Conservation (phyloP, 2,113 vertebrate genomes). For the Mellivora capensis region DNA sequence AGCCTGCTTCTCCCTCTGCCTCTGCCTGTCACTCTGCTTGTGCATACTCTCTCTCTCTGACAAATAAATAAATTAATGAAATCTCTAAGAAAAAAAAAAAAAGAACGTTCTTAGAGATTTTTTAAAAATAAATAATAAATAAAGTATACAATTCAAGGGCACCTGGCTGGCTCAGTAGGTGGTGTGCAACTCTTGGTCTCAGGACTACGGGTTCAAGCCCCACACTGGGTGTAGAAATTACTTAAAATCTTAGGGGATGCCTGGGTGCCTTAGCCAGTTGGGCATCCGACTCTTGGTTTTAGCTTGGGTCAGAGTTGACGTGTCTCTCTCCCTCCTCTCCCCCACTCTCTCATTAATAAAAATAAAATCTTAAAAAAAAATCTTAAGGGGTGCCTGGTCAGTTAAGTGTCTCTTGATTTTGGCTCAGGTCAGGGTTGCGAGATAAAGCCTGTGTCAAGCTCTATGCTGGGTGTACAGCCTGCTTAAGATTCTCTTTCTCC, state of each 20-base stretch:
- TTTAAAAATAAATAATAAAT: no score
- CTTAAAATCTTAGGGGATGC: not conserved
- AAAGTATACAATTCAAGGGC: not conserved
- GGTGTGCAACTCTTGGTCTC: not conserved
- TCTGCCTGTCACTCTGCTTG: no score
- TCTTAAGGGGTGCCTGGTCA: not conserved
- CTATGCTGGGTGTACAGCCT: not conserved
- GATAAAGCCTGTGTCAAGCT: not conserved
- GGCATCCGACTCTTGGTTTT: not conserved
- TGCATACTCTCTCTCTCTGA: no score
- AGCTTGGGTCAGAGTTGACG: not conserved
- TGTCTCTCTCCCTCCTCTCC: not conserved
- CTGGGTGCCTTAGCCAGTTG: not conserved
- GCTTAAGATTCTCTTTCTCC: not conserved
- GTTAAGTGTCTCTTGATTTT: not conserved
- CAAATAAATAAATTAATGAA: no score
- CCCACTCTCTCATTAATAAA: no score
- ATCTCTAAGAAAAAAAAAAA: no score
- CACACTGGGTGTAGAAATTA: not conserved
- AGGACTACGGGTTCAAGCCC: not conserved
- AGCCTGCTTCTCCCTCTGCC: no score
- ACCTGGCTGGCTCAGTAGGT: not conserved
- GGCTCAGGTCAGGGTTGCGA: not conserved
- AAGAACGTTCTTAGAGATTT: no score
- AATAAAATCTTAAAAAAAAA: not conserved